Conservation (phyloP, 2,888 invertebrate genomes). For the Thelaira solivaga region DNA sequence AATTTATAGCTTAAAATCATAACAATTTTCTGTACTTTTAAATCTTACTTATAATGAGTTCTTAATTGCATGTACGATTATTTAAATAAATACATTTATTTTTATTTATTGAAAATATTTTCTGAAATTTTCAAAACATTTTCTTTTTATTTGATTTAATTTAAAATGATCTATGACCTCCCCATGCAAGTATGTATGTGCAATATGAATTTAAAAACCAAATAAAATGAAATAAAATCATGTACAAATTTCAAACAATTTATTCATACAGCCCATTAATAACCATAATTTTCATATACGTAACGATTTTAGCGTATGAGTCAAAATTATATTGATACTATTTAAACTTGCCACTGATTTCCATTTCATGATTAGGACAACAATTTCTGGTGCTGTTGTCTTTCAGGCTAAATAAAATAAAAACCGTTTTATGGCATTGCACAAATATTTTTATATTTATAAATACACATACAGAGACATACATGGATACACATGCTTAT, state of each 20-base stretch:
- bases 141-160: constrained; percentile 8
- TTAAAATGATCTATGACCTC: constrained; percentile 34
- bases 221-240: constrained; percentile 19
- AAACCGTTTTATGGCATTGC: constrained; percentile 37
- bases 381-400: constrained; percentile 11
- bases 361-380: constrained; percentile 43
- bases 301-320: constrained; percentile 26
- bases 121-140: neutral
- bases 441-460: constrained; percentile 25
- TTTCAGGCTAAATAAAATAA: constrained; percentile 24
- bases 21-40: no score
- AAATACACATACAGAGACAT: no score
- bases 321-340: constrained; percentile 42
- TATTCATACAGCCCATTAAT: constrained; percentile 7
- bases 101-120: neutral
- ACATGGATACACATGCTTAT: no score
- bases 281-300: constrained; percentile 7
- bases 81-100: no score
- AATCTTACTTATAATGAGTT: no score
- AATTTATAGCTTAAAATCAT: no score
- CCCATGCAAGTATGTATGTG: no score
- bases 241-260: constrained; percentile 12
- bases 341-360: constrained; percentile 58
- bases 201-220: no score
- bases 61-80: no score